Conservation (phyloP, 2,888 invertebrate species). For the Keiferia lycopersicella region DNA sequence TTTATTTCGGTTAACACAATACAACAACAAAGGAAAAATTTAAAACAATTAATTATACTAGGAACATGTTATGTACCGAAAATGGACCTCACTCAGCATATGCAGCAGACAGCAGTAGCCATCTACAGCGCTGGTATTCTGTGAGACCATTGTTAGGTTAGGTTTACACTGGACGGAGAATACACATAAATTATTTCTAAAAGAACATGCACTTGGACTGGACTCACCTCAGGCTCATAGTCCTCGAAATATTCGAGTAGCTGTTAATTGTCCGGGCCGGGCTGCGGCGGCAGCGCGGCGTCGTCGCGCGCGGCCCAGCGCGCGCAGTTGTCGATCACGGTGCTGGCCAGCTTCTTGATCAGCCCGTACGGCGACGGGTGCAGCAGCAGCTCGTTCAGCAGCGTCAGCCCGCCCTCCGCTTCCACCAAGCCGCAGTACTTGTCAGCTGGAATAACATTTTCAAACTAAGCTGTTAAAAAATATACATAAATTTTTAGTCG, state of each 20-base stretch:
- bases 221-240: constrained; percentile 45
- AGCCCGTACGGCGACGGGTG: constrained; percentile 83
- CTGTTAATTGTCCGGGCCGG: constrained; percentile 52
- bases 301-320: constrained; percentile 41
- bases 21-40: too few relatives aligned
- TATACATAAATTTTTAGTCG: too few relatives aligned
- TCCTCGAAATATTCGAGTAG: constrained; percentile 64
- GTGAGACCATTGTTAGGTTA: too few relatives aligned
- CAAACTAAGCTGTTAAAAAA: neutral
- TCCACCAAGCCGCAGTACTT: constrained; percentile 96
- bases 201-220: too few relatives aligned
- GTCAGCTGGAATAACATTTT: constrained; percentile 83
- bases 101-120: too few relatives aligned
- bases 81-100: too few relatives aligned
- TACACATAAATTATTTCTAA: too few relatives aligned
- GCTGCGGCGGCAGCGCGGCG: constrained; percentile 35
- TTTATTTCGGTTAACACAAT: too few relatives aligned
- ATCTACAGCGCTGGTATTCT: too few relatives aligned
- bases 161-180: too few relatives aligned
- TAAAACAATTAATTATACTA: too few relatives aligned
- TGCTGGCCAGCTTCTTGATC: constrained; percentile 85
- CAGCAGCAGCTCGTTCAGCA: constrained; percentile 84
- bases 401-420: constrained; percentile 90
- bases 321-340: constrained; percentile 85
- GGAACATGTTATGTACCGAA: too few relatives aligned